Evolutionary conservation across 1,140 invertebrate genomes (phyloP), one percentile per base, ranked within the genome.

Genomic region (Achroia grisella): DNA sequence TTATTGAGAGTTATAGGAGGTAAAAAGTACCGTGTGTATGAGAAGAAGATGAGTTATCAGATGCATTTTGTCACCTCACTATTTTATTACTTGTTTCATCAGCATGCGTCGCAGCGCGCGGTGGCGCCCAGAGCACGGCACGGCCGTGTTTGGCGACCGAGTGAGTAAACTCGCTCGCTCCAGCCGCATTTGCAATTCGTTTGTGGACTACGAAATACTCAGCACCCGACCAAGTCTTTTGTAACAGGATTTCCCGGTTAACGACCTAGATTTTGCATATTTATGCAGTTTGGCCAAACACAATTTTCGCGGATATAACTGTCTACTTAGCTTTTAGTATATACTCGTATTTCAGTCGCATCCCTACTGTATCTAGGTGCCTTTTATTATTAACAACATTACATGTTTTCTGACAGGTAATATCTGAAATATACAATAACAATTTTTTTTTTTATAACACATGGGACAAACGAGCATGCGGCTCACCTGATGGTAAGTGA

Each of bases 141-240:
- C 45, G 34, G 35, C 39, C 44, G 52, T 73, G 62, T 75, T 77
- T 75, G 66, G 62, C 62, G 48, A 62, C 63, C 54, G 57, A 64
- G 60, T 71, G 68, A 73, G 60, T 66, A 71, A 76, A 74, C 71
- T 61, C 57, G 61, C 62, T 59, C 52, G 57, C 57, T 17, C 9
- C 45, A 40, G 56, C 62, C 54, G 71, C 68, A 78, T 78, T 78
- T 78, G 68, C 68, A 67, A 71, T 74, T 80, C 68, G 70, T 76
- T 78, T 78, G 67, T 57, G 60, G 68, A 76, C 71, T 74, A 67
- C 70, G 56, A 66, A 80, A 71, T 76, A 72, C 52, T 71, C 55
- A 52, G 43, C 57, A 54, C 59, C 51, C 60, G 42, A 64, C 63
- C 49, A 54, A 75, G 57, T 70, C 70, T 73, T 75, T 73, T 71